Evolutionary conservation across 2,113 vertebrate species (phyloP).

Genomic region (Hiodon alosoides): DNA sequence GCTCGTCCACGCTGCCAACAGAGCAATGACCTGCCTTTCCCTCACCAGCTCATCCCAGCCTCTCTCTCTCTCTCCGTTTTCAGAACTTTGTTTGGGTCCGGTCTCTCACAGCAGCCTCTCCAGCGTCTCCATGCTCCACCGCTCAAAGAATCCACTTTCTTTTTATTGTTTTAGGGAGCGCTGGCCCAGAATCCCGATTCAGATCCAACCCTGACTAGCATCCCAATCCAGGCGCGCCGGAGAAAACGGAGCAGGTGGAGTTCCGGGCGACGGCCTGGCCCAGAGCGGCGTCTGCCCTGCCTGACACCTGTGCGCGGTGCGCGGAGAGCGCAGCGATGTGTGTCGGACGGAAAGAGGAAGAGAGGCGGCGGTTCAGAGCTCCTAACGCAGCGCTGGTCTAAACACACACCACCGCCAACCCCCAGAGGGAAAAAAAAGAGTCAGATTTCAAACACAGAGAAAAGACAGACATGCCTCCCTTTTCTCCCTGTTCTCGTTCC

Average conservation of each 20-base stretch:
- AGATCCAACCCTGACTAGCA: neutral
- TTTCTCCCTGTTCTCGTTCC: neutral
- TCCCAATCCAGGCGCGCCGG: neutral
- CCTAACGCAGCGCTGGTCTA: neutral
- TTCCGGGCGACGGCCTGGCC: too few relatives aligned
- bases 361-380: neutral
- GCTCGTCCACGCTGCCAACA: neutral
- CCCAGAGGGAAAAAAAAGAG: slow-evolving; percentile 16
- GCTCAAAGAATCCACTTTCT: neutral
- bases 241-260: too few relatives aligned
- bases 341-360: neutral
- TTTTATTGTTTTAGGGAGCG: too few relatives aligned
- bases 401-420: neutral
- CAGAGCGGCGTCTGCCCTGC: neutral
- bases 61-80: slow-evolving; percentile 5
- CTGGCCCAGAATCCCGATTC: neutral
- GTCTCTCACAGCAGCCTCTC: neutral
- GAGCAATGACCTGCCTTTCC: neutral
- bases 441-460: slow-evolving; percentile 16
- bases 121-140: neutral
- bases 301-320: slow-evolving; percentile 8
- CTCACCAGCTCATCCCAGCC: neutral
- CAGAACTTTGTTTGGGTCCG: neutral
- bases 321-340: neutral
- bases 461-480: neutral